Conservation (phyloP, 2,888 invertebrate genomes). For the Conops quadrifasciatus region DNA sequence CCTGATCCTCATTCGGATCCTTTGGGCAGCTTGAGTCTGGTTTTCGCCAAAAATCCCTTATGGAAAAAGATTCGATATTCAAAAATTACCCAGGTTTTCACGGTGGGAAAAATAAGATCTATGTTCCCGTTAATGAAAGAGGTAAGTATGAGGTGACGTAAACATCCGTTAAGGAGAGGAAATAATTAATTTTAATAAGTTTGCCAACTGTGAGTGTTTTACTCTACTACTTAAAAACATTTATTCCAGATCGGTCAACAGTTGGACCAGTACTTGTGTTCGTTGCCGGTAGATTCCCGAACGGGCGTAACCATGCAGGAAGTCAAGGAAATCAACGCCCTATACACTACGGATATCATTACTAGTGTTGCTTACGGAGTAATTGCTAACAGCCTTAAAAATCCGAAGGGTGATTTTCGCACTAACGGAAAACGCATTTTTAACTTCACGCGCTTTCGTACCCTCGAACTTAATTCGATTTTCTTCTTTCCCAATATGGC, state of each 20-base stretch:
- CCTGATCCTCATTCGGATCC: slow-evolving; percentile 58
- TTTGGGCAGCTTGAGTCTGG: slow-evolving; percentile 64
- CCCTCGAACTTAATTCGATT: slow-evolving; percentile 59
- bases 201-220: background rate
- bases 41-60: slow-evolving; percentile 63
- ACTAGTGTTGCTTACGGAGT: slow-evolving; percentile 66
- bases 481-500: slow-evolving; percentile 63
- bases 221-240: background rate
- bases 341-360: slow-evolving; percentile 65
- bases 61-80: slow-evolving; percentile 62
- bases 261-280: slow-evolving; percentile 51
- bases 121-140: slow-evolving; percentile 57
- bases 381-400: slow-evolving; percentile 63
- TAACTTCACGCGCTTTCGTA: slow-evolving; percentile 53
- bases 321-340: slow-evolving; percentile 55
- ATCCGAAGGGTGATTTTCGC: slow-evolving; percentile 64
- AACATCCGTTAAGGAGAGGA: too few relatives aligned
- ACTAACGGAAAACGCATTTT: slow-evolving; percentile 63
- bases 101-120: slow-evolving; percentile 59
- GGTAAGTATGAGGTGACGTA: slow-evolving; percentile 33
- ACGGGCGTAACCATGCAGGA: slow-evolving; percentile 45
- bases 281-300: slow-evolving; percentile 39
- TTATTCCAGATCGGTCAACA: slow-evolving; percentile 52
- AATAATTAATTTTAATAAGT: background rate
- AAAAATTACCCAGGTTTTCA: slow-evolving; percentile 65